Evolutionary conservation across 2,113 vertebrate species (phyloP), one percentile per base, ranked within the genome.

Genomic region (Aviceda subcristata): DNA sequence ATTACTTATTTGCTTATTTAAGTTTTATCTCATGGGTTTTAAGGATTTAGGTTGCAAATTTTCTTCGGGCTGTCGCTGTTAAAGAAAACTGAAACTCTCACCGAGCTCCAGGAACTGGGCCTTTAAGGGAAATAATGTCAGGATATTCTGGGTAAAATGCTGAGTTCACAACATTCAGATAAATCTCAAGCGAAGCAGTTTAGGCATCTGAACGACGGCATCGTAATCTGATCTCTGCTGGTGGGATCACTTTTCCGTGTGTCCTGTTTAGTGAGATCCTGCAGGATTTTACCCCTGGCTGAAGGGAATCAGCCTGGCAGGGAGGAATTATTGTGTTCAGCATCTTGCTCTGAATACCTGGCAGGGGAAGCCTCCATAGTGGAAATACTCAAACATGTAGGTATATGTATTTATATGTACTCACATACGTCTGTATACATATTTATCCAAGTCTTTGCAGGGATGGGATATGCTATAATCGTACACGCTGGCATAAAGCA

Each of bases 171-270:
- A 30, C 38, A 32, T 84, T 41, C 46, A 19, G 72, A 12, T n/a
- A 20, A n/a, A n/a, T 59, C 86, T 72, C 36, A 1, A 46, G 45
- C 1, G 11, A 53, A 57, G 79, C 82, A 56, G 78, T 71, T 81
- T 0, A 41, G 78, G 17, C 32, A 11, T 62, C 46, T 1, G 50
- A 77, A 67, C 6, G 12, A 20, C 0, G 1, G 39, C 0, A 3
- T 21, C 1, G n/a, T 55, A 17, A 69, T 26, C 22, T 6, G 68
- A 68, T 53, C 80, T 50, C 57, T n/a, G 69, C 39, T 23, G 12
- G 27, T 57, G 75, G 83, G 21, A 53, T 86, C 43, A 2, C 62
- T 39, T 86, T 67, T 22, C 67, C 1, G 0, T 4, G 20, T 3
- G 50, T 9, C 55, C 64, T 2, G 5, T 3, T 26, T 29, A 11